Evolutionary conservation across 2,797 vertebrate species (phyloP), one percentile per base, ranked within the genome.

Genomic region (Pempheris klunzingeri): DNA sequence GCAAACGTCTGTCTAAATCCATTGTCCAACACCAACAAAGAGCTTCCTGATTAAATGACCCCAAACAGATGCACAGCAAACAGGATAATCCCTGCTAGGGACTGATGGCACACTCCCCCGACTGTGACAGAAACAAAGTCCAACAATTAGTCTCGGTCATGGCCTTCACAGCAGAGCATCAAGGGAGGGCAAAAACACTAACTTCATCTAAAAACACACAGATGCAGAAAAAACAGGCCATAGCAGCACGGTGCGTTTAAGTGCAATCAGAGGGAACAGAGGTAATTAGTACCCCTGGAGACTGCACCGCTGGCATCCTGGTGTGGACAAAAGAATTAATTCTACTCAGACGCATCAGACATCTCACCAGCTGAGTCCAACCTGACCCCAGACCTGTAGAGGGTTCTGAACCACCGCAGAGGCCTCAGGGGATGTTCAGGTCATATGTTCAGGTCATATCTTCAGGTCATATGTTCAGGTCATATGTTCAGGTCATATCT

Each of bases 391-490:
- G 36, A 69, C 71, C 22, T 44, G 43, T 44, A 32, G 30, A 32
- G 30, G 30, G n/a, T n/a, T n/a, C n/a, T 7, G 54, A 69, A 32
- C 17, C n/a, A 15, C 14, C 64, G 55, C 41, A 53, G 36, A 47
- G 28, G 46, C 26, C 44, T 26, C 52, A 38, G 20, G 41, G 32
- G 24, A 54, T 46, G 14, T 47, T 68, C 0, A 6, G 26, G 52
- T 70, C 44, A 24, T 60, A n/a, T 43, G 50, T 36, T 69, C n/a
- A 78, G 34, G 55, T 38, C 34, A 0, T n/a, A n/a, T n/a, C n/a
- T n/a, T n/a, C n/a, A n/a, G n/a, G n/a, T n/a, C n/a, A n/a, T n/a
- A n/a, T n/a, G n/a, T n/a, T n/a, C n/a, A n/a, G n/a, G n/a, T n/a
- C n/a, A n/a, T n/a, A n/a, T n/a, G n/a, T n/a, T n/a, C n/a, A n/a